Evolutionary conservation across 2,113 vertebrate genomes (phyloP).

Genomic region (Astur gentilis): DNA sequence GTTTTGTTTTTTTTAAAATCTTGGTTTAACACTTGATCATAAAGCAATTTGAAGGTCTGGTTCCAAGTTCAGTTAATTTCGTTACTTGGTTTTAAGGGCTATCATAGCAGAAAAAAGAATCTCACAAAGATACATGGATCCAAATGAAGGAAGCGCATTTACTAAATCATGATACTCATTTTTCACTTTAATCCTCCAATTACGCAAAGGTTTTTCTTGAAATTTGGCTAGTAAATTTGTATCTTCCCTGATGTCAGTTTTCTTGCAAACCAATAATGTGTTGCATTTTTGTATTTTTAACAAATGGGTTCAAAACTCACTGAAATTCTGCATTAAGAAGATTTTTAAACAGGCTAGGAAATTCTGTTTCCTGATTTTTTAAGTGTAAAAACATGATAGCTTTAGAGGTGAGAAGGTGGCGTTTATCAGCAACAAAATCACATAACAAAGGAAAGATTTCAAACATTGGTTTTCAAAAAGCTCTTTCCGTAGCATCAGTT

Average conservation of each 20-base stretch:
- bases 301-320: neutral
- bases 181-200: neutral
- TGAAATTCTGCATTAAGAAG: neutral
- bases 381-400: neutral
- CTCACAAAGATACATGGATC: neutral
- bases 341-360: neutral
- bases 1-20: neutral
- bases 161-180: neutral
- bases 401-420: neutral
- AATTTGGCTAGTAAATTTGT: neutral
- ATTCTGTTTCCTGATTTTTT: neutral
- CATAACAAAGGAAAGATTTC: neutral
- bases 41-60: neutral
- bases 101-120: neutral
- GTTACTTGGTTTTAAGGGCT: neutral
- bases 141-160: neutral
- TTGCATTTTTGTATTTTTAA: neutral
- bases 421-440: neutral
- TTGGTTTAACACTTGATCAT: neutral
- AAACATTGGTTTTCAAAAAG: neutral
- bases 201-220: neutral
- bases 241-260: neutral
- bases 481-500: neutral
- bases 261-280: neutral
- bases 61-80: neutral